phyloP scores from a whole-genome alignment of 2,113 vertebrate genomes.

The Corythornis cristatus region DNA sequence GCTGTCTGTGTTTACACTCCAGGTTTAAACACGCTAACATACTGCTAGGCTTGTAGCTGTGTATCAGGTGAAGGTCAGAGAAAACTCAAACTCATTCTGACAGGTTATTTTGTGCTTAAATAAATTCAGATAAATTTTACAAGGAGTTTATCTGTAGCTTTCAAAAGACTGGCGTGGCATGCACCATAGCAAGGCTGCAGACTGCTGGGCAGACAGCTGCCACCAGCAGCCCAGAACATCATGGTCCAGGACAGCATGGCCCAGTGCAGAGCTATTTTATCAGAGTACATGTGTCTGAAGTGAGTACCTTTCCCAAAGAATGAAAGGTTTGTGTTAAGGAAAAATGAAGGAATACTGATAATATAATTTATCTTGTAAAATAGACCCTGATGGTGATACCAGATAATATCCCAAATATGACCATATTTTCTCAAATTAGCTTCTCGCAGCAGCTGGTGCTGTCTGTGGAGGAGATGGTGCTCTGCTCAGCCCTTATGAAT shows the following conservation, averaged over 20 bases:
- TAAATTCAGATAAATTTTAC: constrained; percentile 18
- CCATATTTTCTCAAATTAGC: background rate
- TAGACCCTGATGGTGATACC: background rate
- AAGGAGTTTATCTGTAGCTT: constrained; percentile 10
- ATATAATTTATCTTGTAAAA: background rate
- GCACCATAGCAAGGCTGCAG: background rate
- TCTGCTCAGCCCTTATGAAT: background rate
- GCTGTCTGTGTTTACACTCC: background rate
- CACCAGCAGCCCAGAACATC: background rate
- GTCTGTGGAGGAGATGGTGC: background rate
- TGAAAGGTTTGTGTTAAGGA: background rate
- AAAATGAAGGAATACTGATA: background rate
- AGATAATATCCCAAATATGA: background rate
- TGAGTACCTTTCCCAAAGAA: background rate
- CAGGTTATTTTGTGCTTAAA: constrained; percentile 4
- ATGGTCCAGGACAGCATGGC: background rate
- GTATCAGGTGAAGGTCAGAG: background rate
- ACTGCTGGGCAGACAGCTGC: background rate
- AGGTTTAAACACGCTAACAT: background rate
- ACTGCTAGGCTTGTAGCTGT: background rate
- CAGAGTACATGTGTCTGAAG: background rate
- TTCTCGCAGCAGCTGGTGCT: background rate
- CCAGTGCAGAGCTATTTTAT: background rate
- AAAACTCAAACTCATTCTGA: constrained; percentile 3
- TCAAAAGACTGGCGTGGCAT: background rate